Percentiles rank a stretch among this genome's conserved stretches.
Conservation (phyloP, 1,140 invertebrate genomes). For the Bombus cullumanus region DNA sequence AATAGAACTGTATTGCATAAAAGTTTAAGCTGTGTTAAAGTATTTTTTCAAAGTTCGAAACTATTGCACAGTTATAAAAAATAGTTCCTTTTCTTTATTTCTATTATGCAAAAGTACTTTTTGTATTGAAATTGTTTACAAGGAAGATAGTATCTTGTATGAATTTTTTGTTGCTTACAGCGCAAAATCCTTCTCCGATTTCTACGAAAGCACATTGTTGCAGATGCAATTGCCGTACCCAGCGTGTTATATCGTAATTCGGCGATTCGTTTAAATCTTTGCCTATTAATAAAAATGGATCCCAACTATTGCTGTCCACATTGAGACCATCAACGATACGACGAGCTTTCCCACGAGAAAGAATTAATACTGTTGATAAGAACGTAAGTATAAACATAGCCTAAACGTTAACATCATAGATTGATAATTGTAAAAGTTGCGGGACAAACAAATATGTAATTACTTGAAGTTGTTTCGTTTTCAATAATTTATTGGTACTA, state of each 20-base stretch:
- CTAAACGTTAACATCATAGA: constrained; percentile 56
- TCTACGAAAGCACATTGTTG: constrained; percentile 62
- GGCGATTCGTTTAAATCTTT: constrained; percentile 46
- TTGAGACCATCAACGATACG: constrained; percentile 11
- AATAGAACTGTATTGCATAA: constrained; percentile 9
- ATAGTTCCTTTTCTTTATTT: background rate
- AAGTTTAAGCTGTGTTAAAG: background rate
- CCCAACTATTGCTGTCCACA: constrained; percentile 12
- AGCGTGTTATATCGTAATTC: constrained; percentile 55
- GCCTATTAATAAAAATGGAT: constrained; percentile 36
- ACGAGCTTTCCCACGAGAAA: constrained; percentile 47
- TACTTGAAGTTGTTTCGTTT: constrained; percentile 10
- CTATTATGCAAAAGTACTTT: no score
- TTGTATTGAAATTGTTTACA: background rate
- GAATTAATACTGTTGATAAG: constrained; percentile 47
- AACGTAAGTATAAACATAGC: constrained; percentile 69
- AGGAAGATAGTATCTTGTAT: constrained; percentile 4
- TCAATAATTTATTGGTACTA: background rate
- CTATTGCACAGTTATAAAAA: background rate
- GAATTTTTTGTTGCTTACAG: constrained; percentile 46
- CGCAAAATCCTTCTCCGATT: constrained; percentile 62
- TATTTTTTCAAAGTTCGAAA: background rate
- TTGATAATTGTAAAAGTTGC: constrained; percentile 14
- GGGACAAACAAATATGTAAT: constrained; percentile 28
- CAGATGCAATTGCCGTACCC: constrained; percentile 52